Base-by-base conservation (phyloP, 2,113 vertebrate species). In the Prunella himalayana region DNA sequence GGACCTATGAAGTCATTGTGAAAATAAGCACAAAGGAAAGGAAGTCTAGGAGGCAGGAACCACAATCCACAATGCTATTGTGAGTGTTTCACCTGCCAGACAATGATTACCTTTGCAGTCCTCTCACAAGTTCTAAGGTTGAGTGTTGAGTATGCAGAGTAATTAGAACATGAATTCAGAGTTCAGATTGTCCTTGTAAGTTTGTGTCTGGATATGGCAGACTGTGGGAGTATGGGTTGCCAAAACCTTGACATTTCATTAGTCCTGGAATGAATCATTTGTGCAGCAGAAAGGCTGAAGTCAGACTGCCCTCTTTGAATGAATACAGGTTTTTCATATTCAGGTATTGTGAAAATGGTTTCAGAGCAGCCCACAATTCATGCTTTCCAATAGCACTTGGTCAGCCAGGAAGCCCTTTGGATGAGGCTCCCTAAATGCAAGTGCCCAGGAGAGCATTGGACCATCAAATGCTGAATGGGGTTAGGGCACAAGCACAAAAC, bases 181-280 rank as follows among this genome's bases (percentile, higher is more conserved):
- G 49, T 91, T 91, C 78, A 78, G 20, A 27, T 88, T 28, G 31
- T 80, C 41, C 31, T 57, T 78, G 45, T 56, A 75, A 63, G 5
- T 81, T 90, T 94, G 45, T 50, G 59, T 22, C 84, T 88, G 85
- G 72, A 41, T 95, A 70, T 65, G 65, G 51, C 64, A 91, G 50
- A 49, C 19, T 84, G 75, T 94, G 50, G 90, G 75, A 90, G 69
- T 82, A 77, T 39, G 18, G 73, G 51, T 66, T 89, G 83, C 41
- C 66, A 76, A 81, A 92, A 91, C 47, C 75, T 78, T 81, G 78
- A 82, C 10, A 15, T 93, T 90, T 89, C 77, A 77, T 92, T 96
- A 90, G 77, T 89, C 39, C 49, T 66, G 33, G 57, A 84, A 91
- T 87, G 88, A 96, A 84, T 91, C 50, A 93, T 93, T 95, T 94